Evolutionary conservation across 53 echinoderm and acorn worm genomes (phyloP), one percentile per base, ranked within the genome.

Genomic region (Paelopatides confundens): DNA sequence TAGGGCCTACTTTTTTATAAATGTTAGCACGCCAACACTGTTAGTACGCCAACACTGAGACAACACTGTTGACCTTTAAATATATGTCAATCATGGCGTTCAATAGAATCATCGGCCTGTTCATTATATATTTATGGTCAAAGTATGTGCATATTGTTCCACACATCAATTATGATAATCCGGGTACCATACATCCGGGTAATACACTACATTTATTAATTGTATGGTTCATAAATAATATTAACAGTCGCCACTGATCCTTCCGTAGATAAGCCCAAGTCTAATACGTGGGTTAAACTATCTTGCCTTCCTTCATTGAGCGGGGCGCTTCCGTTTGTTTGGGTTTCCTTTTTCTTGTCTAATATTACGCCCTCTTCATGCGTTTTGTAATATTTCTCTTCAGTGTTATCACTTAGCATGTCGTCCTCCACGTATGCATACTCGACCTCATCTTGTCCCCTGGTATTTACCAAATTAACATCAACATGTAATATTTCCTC

Each of bases 171-270:
- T 54, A 54, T 23, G 58, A 17, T 43, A 9, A 7, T 43, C 43
- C 12, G 6, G 24, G 1, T n/a, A 58, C 6, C 58, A 5, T 18
- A 58, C 15, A 18, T 58, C 6, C 24, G 21, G n/a, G n/a, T n/a
- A 6, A 15, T 18, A n/a, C 58, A 58, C 58, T 21, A 58, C 15
- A 58, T 58, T 58, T 1, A 58, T 18, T 58, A 17, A 58, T 70
- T 36, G 24, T 70, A 70, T 21, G 70, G 38, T 70, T 70, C 70
- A 39, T 70, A 70, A 35, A 70, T 70, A 24, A 35, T 35, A 35
- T 70, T 70, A 5, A 36, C 13, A n/a, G 31, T 39, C n/a, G n/a
- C 39, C 31, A 35, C 70, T n/a, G 70, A 70, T 34, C 24, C 36
- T 36, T 70, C 70, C 15, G 4, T 70, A 5, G 67, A 58, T 17